Evolutionary conservation across 1,140 invertebrate genomes (phyloP).

Genomic region (Sycobia sp.): DNA sequence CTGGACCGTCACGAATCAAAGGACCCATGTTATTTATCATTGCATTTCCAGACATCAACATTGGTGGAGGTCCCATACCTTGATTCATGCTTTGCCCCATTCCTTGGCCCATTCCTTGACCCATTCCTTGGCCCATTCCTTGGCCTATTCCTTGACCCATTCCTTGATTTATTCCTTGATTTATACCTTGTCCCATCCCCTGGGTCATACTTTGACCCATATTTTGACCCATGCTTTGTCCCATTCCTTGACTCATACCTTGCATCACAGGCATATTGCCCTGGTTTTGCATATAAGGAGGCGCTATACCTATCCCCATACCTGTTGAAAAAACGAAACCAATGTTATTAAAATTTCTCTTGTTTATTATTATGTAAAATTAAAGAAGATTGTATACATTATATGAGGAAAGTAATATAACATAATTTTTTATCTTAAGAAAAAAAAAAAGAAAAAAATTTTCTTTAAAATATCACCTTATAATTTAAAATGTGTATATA

Average conservation of each 20-base stretch:
- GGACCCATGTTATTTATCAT: slow-evolving; percentile 58
- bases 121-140: slow-evolving; percentile 10
- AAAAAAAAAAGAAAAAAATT: no score
- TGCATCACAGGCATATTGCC: not conserved
- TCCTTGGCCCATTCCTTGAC: slow-evolving; percentile 35
- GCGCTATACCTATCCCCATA: slow-evolving; percentile 53
- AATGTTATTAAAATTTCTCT: no score
- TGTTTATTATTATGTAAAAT: no score
- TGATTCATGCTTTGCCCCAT: slow-evolving; percentile 36
- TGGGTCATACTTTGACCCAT: no score
- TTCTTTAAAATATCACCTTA: no score
- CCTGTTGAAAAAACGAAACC: no score
- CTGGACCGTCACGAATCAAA: slow-evolving; percentile 38
- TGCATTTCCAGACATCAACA: slow-evolving; percentile 59
- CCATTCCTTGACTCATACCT: slow-evolving; percentile 9
- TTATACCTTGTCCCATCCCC: not conserved
- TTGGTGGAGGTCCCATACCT: slow-evolving; percentile 49
- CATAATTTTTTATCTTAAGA: no score
- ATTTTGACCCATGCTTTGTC: slow-evolving; percentile 5
- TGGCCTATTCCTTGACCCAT: slow-evolving; percentile 37
- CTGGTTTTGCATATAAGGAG: slow-evolving; percentile 21
- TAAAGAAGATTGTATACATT: no score
- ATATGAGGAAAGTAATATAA: no score
- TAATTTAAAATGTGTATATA: no score
- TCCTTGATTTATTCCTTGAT: slow-evolving; percentile 36